phyloP scores from a whole-genome alignment of 2,888 invertebrate species.

The Fragum whitleyi region DNA sequence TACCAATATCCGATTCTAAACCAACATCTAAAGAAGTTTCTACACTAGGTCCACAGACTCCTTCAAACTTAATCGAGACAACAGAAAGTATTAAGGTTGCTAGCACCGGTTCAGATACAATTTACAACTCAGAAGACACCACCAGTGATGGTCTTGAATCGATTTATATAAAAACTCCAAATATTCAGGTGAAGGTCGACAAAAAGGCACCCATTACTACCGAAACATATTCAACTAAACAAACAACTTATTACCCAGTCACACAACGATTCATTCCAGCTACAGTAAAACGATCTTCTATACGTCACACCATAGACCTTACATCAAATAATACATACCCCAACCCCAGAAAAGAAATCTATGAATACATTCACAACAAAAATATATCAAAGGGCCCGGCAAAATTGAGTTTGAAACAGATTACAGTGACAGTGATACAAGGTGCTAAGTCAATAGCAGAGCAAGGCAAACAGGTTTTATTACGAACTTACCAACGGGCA shows the following conservation, averaged over 20 bases:
- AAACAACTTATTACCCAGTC: neutral
- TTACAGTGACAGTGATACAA: conserved; percentile 57
- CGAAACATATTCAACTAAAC: neutral
- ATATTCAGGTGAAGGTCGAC: neutral
- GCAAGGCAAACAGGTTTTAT: conserved; percentile 41
- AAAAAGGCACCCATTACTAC: neutral
- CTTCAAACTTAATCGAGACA: neutral
- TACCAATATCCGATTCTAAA: neutral
- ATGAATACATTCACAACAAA: conserved; percentile 51
- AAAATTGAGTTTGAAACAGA: conserved; percentile 48
- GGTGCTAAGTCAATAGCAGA: conserved; percentile 23
- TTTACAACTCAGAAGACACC: neutral
- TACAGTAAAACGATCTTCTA: conserved; percentile 28
- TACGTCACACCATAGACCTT: conserved; percentile 47
- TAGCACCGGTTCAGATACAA: neutral
- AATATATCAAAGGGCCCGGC: conserved; percentile 47
- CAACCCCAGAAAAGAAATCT: conserved; percentile 56
- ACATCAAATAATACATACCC: conserved; percentile 61
- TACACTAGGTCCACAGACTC: neutral
- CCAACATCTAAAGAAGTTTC: too few species aligned
- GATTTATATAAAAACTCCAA: neutral
- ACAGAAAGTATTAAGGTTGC: neutral
- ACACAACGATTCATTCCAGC: neutral
- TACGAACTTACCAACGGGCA: conserved; percentile 56
- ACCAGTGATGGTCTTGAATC: neutral